phyloP scores from a whole-genome alignment of 2,113 vertebrate species.

The Oostethus manadensis region DNA sequence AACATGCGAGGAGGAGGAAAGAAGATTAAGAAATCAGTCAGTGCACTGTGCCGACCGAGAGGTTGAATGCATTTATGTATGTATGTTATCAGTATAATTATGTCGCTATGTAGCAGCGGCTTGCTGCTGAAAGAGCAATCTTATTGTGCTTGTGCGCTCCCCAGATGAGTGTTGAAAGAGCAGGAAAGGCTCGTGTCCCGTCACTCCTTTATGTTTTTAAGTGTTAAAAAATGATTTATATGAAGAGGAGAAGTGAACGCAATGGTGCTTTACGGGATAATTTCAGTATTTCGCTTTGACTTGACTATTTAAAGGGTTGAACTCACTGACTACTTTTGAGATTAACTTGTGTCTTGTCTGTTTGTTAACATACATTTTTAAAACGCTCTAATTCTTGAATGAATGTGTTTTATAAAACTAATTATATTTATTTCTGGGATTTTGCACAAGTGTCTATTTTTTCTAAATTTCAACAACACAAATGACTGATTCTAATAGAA shows the following conservation, averaged over 20 bases:
- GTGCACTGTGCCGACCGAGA: conserved; percentile 53
- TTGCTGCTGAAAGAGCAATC: conserved; percentile 69
- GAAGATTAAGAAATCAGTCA: conserved; percentile 71
- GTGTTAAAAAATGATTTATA: conserved; percentile 52
- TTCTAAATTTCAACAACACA: too few relatives aligned
- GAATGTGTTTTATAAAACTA: too few relatives aligned
- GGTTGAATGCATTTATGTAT: conserved; percentile 71
- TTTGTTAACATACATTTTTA: too few relatives aligned
- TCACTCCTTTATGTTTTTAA: conserved; percentile 51
- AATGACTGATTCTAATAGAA: too few relatives aligned
- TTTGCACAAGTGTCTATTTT: too few relatives aligned
- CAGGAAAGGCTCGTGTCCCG: conserved; percentile 36
- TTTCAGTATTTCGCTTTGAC: conserved; percentile 22
- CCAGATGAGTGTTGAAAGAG: conserved; percentile 49
- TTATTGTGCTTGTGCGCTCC: conserved; percentile 66
- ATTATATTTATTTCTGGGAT: too few relatives aligned
- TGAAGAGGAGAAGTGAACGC: conserved; percentile 26
- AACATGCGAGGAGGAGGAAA: conserved; percentile 57
- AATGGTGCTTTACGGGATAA: conserved; percentile 20
- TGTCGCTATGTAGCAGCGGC: conserved; percentile 56
- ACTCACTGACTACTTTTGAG: not conserved
- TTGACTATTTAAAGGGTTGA: conserved; percentile 18
- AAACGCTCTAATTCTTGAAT: too few relatives aligned
- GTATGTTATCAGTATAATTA: conserved; percentile 74
- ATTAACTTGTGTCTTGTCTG: too few relatives aligned